A percentile compares a stretch with the other conserved stretches of the same genome.
phyloP scores from a whole-genome alignment of 2,113 vertebrate genomes.

The Phalacrocorax carbo region DNA sequence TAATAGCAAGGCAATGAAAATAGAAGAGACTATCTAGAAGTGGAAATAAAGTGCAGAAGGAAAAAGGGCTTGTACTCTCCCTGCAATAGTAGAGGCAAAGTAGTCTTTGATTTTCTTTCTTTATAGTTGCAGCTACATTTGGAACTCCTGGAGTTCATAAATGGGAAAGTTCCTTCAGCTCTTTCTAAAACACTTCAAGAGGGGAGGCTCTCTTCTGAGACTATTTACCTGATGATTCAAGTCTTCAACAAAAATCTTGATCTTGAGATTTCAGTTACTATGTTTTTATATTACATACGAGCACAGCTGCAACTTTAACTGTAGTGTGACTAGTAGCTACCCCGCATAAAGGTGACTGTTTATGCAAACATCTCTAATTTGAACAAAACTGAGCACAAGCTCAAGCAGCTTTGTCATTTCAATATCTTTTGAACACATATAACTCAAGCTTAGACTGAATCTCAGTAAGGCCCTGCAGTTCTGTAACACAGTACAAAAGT shows the following conservation, averaged over 20 bases:
- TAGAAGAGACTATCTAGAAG: background rate
- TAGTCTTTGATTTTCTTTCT: background rate
- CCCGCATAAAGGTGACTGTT: background rate
- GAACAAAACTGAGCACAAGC: background rate
- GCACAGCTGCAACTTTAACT: background rate
- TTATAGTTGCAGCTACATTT: background rate
- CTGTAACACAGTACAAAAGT: background rate
- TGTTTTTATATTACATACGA: fast-evolving
- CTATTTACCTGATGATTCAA: background rate
- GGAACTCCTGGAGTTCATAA: background rate
- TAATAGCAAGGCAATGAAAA: background rate
- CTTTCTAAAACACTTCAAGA: background rate
- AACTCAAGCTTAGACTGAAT: background rate
- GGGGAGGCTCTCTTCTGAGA: background rate
- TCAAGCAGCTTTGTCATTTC: background rate
- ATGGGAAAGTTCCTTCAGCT: background rate
- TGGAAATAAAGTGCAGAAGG: background rate
- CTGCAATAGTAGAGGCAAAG: background rate
- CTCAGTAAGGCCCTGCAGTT: background rate
- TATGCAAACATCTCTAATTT: background rate
- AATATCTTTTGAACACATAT: background rate
- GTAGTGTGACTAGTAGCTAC: background rate
- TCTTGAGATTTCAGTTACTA: background rate
- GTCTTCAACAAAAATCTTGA: background rate
- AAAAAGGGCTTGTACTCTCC: background rate